Base-by-base conservation (phyloP, 30 jellyfish, hydroid and myxozoan species). In the Aurelia aurita region DNA sequence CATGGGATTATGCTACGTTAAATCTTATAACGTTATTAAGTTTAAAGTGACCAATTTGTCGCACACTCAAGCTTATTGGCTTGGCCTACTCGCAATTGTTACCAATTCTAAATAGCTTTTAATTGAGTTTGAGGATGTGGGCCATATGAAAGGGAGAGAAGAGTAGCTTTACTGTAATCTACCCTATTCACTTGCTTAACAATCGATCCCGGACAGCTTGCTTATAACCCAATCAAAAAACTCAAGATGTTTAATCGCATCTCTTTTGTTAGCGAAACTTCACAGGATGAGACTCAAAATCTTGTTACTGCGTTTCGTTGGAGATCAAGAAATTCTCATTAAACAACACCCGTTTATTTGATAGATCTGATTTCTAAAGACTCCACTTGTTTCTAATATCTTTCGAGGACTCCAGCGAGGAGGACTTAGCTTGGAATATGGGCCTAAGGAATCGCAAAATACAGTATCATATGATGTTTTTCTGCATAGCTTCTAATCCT, bases 161-260 rank as follows among this genome's bases (percentile, higher is more conserved):
- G 61, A 57, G 58, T 66, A 53, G 58, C 86, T 58, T 55, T 74
- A 31, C 54, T 19, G 10, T 74, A 66, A 82, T 82, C 91, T 80
- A 18, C 23, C 32, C 74, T 47, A 64, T 69, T 82, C 60, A 22
- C 58, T 35, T 26, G 77, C 88, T 77, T 77, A 58, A 77, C 79
- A 77, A 77, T 29, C 27, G 70, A 77, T 77, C 88, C 88, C 91
- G 82, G 91, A 82, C 91, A 61, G 69, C 73, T 82, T 67, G 77
- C 65, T 31, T 84, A n/a, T 69, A 67, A 66, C 81, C 84, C 91
- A 66, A 67, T 66, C 77, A 66, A 18, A 64, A 19, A 26, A 23
- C 80, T 78, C 70, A 26, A 55, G n/a, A 19, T 63, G 81, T 39
- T 44, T 66, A 58, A 69, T 66, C 79, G 51, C 69, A 20, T 82